These are phyloP conservation scores for Sebastes itinus DNA, from an alignment of 2,797 vertebrate species.

Conservation along the genomic window DNA sequence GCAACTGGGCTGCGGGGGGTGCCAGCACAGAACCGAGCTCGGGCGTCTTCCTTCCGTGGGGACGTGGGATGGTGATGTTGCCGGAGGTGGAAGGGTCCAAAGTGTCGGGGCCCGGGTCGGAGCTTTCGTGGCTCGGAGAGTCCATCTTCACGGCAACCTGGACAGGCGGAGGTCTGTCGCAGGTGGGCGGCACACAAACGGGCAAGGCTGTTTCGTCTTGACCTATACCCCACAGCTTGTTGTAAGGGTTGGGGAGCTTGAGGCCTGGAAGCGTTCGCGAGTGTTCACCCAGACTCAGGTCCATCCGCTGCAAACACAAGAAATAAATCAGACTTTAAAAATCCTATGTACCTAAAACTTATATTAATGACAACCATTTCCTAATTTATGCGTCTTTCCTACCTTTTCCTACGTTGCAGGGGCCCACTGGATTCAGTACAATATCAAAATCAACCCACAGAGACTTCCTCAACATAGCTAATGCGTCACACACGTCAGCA, in stretches of 20 bases:
- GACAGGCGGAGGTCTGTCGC: conserved; percentile 75
- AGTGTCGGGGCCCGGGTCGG: conserved; percentile 45
- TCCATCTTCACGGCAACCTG: conserved; percentile 67
- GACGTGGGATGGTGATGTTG: conserved; percentile 93
- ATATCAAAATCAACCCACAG: too few species aligned
- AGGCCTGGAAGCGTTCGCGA: conserved; percentile 84
- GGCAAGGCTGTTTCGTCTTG: conserved; percentile 83
- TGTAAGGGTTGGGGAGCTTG: conserved; percentile 88
- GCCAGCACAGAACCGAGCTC: conserved; percentile 89
- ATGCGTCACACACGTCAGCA: too few species aligned
- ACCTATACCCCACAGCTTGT: conserved; percentile 87
- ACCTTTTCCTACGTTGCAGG: too few species aligned
- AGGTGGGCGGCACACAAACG: conserved; percentile 71
- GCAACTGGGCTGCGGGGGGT: conserved; percentile 77
- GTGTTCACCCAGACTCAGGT: conserved; percentile 83
- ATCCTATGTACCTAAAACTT: not conserved
- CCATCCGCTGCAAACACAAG: conserved; percentile 85
- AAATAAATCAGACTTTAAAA: not conserved
- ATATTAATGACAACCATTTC: not conserved
- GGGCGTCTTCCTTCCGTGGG: conserved; percentile 92
- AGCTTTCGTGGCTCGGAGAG: conserved; percentile 72
- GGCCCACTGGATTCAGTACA: too few species aligned
- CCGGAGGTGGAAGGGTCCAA: conserved; percentile 71
- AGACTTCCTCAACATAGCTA: too few species aligned
- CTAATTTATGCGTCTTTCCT: not conserved